Conservation (phyloP, 2,113 vertebrate genomes). For the Protobothrops mucrosquamatus region DNA sequence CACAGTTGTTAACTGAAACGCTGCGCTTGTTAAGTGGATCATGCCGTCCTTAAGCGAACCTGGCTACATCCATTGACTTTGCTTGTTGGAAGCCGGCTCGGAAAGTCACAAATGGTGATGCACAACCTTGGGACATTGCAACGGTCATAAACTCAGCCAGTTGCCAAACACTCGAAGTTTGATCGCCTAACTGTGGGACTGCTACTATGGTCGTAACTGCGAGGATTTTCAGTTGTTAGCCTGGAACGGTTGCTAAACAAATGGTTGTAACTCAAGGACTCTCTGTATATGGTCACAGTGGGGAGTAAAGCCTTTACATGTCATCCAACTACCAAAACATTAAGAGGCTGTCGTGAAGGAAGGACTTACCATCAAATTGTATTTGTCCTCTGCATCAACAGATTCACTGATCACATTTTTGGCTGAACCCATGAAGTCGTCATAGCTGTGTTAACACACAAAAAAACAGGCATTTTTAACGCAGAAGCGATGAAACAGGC, state of each 20-base stretch:
- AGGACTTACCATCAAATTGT: constrained; percentile 70
- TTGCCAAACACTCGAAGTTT: not conserved
- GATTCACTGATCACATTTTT: constrained; percentile 62
- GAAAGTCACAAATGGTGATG: not conserved
- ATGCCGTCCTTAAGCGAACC: not conserved
- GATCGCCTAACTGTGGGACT: not conserved
- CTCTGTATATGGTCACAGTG: too few species aligned
- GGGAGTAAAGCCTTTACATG: too few species aligned
- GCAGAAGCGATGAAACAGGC: not conserved
- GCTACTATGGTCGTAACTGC: not conserved
- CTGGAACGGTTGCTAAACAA: not conserved
- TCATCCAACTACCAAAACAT: not conserved
- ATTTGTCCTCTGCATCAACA: constrained; percentile 55
- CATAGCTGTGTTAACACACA: constrained; percentile 62
- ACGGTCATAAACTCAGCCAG: not conserved
- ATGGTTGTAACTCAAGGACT: not conserved
- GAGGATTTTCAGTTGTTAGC: not conserved
- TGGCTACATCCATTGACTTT: not conserved
- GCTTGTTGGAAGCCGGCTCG: not conserved
- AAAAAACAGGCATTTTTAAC: constrained; percentile 41
- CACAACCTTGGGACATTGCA: too few species aligned
- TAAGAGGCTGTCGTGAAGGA: not conserved
- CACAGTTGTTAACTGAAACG: not conserved
- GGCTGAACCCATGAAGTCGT: constrained; percentile 62
- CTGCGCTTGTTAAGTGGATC: not conserved